Base-by-base conservation (phyloP, 2,113 vertebrate species). In the Psettodes erumei region DNA sequence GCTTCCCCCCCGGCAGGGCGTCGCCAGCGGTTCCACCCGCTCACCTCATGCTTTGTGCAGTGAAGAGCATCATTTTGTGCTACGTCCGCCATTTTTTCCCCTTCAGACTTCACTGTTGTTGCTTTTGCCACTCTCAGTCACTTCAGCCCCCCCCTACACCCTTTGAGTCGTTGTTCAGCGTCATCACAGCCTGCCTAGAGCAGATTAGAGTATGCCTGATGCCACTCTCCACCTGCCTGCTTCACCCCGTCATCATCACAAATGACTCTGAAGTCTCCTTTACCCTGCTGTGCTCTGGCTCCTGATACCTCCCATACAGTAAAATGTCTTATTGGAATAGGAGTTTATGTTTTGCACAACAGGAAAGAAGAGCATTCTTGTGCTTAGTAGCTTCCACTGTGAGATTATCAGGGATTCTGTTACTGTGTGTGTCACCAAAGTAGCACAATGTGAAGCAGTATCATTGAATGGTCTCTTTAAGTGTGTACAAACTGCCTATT, bases 211-310 rank as follows among this genome's bases (percentile, higher is more conserved):
- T 37, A n/a, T 86, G 89, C 86, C 82, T 90, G 88, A 84, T 45
- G 88, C 59, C 73, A 86, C 40, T 79, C 37, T 72, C 81, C 82
- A 82, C 82, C 86, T 90, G 91, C 91, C 85, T 91, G 91, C 89
- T 81, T 81, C 50, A 71, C 62, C 82, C 81, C 66, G 35, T 82
- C 60, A 54, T 86, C 42, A 65, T 71, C 71, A 60, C n/a, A 69
- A 73, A 42, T 65, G 11, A 28, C 61, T 75, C 30, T 27, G 60
- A 35, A 64, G 25, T 74, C 51, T 56, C 38, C 71, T 68, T 79
- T 70, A 45, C 74, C 55, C 82, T 75, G 71, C 81, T 88, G 71
- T 84, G 74, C 89, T 38, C 80, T 40, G 32, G 50, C 75, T 79
- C 75, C 64, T 76, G 11, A 50, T 12, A 23, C 30, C 55, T 76